These are phyloP conservation scores for Tupaia tana DNA, from an alignment of 2,113 vertebrate species.

Conservation along the genomic window DNA sequence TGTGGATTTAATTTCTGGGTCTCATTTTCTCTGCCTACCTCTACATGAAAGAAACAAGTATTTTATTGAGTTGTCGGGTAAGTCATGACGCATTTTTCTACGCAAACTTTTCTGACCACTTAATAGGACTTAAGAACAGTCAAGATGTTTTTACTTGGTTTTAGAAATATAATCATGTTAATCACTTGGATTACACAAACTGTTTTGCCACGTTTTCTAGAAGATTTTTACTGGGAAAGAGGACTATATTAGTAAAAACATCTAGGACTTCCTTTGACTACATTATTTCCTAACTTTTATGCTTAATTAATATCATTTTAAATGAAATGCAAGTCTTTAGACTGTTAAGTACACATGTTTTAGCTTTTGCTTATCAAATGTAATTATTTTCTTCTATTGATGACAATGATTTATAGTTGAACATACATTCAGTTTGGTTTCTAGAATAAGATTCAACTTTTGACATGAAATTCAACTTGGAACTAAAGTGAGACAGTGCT, in stretches of 20 bases:
- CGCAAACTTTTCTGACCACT: too few relatives aligned
- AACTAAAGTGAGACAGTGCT: conserved; percentile 85
- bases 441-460: conserved; percentile 73
- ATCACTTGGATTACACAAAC: conserved; percentile 3
- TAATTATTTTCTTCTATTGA: conserved; percentile 44
- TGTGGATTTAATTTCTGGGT: conserved; percentile 82
- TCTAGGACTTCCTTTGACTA: conserved; percentile 8
- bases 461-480: conserved; percentile 83
- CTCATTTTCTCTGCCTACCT: conserved; percentile 79
- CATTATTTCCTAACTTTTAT: conserved; percentile 3
- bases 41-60: conserved; percentile 79
- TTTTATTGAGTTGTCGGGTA: not conserved
- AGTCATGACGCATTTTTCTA: too few relatives aligned
- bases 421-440: conserved; percentile 41
- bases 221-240: conserved; percentile 53
- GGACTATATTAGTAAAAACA: not conserved
- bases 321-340: not conserved
- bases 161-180: conserved; percentile 55
- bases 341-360: conserved; percentile 44
- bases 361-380: not conserved
- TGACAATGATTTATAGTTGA: conserved; percentile 11
- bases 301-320: not conserved
- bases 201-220: conserved; percentile 54
- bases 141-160: conserved; percentile 72
- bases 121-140: conserved; percentile 65